A percentile compares a stretch with the other conserved stretches of the same genome.
phyloP scores from a whole-genome alignment of 2,888 invertebrate species.

The Odontomyia ornata region DNA sequence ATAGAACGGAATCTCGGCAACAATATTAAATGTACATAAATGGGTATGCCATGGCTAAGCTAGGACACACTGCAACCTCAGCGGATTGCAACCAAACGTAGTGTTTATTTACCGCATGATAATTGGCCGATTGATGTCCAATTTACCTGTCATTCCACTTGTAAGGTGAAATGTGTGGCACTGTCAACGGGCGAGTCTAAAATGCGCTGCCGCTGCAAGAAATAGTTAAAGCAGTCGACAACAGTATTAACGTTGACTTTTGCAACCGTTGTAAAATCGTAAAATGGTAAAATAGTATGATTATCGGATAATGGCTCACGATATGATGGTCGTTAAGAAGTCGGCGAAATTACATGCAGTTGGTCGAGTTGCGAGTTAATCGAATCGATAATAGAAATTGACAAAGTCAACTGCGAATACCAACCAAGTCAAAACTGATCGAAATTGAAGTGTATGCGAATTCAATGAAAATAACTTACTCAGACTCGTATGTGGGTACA shows the following conservation, averaged over 20 bases:
- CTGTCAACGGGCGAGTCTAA: constrained; percentile 34
- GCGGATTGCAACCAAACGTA: constrained; percentile 1
- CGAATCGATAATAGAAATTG: constrained; percentile 11
- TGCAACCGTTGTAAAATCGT: constrained; percentile 39
- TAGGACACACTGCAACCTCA: background rate
- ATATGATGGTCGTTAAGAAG: constrained; percentile 27
- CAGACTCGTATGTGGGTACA: background rate
- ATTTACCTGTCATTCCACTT: constrained; percentile 41
- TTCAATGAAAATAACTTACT: background rate
- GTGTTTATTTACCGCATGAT: constrained; percentile 41
- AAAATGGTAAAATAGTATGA: constrained; percentile 33
- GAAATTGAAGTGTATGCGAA: constrained; percentile 10
- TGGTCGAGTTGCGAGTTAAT: constrained; percentile 2
- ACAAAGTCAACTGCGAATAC: constrained; percentile 29
- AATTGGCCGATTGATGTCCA: constrained; percentile 45
- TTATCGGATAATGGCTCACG: constrained; percentile 41
- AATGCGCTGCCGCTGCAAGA: constrained; percentile 6
- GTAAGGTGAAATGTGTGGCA: constrained; percentile 42
- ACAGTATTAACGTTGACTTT: constrained; percentile 28
- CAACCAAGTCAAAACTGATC: background rate
- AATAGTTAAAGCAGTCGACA: constrained; percentile 4
- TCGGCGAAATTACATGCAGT: constrained; percentile 6
- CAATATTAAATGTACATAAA: constrained; percentile 16
- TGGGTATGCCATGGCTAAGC: background rate
- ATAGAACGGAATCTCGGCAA: background rate